Conservation (phyloP, 2,113 vertebrate species). For the Leuciscus idus region DNA sequence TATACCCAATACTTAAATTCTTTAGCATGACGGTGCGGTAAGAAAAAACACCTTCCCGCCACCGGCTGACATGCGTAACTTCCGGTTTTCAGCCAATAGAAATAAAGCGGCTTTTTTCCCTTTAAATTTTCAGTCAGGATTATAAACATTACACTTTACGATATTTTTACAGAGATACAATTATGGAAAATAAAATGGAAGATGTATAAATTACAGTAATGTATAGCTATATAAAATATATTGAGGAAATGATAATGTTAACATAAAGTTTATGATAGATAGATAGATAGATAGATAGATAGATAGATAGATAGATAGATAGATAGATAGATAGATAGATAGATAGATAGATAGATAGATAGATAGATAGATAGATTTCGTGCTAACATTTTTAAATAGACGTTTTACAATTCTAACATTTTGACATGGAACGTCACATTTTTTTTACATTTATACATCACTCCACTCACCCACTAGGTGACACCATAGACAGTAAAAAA, state of each 20-base stretch:
- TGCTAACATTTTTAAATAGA: too few species aligned
- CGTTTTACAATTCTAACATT: background rate
- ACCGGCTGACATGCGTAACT: constrained; percentile 33
- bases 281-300: constrained; percentile 1
- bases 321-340: constrained; percentile 3
- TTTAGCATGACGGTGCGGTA: background rate
- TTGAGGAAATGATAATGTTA: too few species aligned
- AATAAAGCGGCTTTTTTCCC: background rate
- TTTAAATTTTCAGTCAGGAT: background rate
- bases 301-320: constrained; percentile 6
- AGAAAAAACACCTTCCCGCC: constrained; percentile 43
- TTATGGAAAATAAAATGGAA: background rate
- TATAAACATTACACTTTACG: background rate
- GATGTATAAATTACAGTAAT: background rate
- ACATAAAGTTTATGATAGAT: background rate
- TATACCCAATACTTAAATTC: background rate
- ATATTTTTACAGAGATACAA: background rate
- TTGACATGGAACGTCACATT: background rate
- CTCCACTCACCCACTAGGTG: constrained; percentile 79
- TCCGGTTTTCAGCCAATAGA: constrained; percentile 29
- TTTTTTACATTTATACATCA: background rate
- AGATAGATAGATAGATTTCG: background rate
- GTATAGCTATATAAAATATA: background rate
- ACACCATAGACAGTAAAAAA: constrained; percentile 58
- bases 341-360: background rate